Evolutionary conservation across 30 jellyfish, hydroid and myxozoan genomes (phyloP).

Genomic region (Aurelia sp.): DNA sequence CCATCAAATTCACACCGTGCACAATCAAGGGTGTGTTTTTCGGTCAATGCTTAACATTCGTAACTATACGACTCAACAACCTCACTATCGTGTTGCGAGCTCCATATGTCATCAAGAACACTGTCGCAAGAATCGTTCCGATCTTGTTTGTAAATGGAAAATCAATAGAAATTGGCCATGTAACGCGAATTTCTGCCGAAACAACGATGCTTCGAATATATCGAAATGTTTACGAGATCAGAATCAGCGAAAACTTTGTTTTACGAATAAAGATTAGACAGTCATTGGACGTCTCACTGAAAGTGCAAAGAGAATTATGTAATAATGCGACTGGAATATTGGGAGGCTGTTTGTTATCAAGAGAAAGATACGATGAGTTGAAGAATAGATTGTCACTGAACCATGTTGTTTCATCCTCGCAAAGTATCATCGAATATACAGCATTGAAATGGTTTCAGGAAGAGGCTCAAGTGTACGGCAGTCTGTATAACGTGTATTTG

Average conservation of each 20-base stretch:
- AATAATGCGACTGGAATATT: slow-evolving; percentile 21
- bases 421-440: slow-evolving; percentile 26
- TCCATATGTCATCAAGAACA: slow-evolving; percentile 27
- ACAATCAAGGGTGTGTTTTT: slow-evolving; percentile 15
- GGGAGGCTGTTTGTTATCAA: slow-evolving; percentile 47
- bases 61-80: slow-evolving; percentile 19
- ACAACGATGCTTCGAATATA: slow-evolving; percentile 6
- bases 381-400: background rate
- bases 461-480: background rate
- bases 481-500: slow-evolving; percentile 38
- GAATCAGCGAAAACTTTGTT: background rate
- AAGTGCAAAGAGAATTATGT: slow-evolving; percentile 28
- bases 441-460: background rate
- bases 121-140: slow-evolving; percentile 12
- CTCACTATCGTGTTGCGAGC: slow-evolving; percentile 54
- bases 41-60: slow-evolving; percentile 46
- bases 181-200: slow-evolving; percentile 22
- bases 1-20: slow-evolving; percentile 39
- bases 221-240: slow-evolving; percentile 46
- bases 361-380: slow-evolving; percentile 32
- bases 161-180: slow-evolving; percentile 30
- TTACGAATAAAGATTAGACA: slow-evolving; percentile 43
- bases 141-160: slow-evolving; percentile 24
- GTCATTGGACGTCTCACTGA: slow-evolving; percentile 18
- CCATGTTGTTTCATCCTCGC: slow-evolving; percentile 10